Base-by-base conservation (phyloP, 1,140 invertebrate genomes). In the Potamilus streckersoni region DNA sequence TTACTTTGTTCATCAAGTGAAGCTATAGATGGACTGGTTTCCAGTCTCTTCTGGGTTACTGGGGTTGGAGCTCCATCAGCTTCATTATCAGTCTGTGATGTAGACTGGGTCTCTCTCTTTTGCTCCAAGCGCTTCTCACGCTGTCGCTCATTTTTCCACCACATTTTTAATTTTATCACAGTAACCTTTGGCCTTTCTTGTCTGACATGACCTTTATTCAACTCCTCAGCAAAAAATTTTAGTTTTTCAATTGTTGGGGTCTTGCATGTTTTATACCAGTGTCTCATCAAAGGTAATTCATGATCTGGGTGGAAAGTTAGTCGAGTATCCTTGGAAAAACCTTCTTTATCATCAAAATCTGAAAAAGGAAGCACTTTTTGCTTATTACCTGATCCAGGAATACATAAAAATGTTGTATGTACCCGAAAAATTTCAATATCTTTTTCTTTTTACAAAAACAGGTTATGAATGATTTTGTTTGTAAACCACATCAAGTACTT, bases 121-220 rank as follows among this genome's bases (percentile, higher is more conserved):
- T 72, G 38, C 31, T 62, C 55, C n/a, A 67, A 68, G 2, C 80
- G 63, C 64, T 75, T 79, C 73, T 86, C 84, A 63, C 86, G 70
- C 66, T 90, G 89, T 70, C 81, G 80, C 78, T 89, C 88, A 80
- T 90, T 90, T 82, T 89, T 89, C 88, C 88, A 90, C 89, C 89
- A 90, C 66, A 85, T 88, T 79, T 87, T 88, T 14, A 90, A 66
- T 62, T 81, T 85, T 12, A 73, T 74, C 0, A 83, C 49, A 14
- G 83, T 84, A 15, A 90, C 80, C 82, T 88, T 87, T n/a, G 82
- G 83, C 70, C 79, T 79, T 75, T 86, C 85, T 66, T 84, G 82
- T 20, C 88, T 68, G 2, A 88, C 80, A 59, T 83, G 82, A 11
- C 85, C 84, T 64, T 84, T 81, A 79, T 89, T 89, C 8, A 89